Base-by-base conservation (phyloP, 2,797 vertebrate genomes). In the Arrhamphus sclerolepis region DNA sequence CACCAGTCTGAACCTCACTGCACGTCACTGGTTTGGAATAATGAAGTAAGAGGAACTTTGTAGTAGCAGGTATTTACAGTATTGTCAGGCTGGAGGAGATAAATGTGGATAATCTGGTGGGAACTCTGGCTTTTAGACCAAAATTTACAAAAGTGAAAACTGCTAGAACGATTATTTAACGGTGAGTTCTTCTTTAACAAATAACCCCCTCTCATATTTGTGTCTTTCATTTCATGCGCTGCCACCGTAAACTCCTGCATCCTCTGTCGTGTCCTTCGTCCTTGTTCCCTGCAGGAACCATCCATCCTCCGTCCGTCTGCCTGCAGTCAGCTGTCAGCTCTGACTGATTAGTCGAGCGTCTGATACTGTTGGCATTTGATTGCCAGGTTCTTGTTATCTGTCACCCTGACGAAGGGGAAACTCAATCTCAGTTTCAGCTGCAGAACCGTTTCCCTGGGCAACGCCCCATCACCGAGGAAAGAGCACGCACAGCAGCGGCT, bases 311-410 rank as follows among this genome's bases (percentile, higher is more conserved):
- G 16, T 2, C 7, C 2, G 31, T 57, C 31, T 3, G 58, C 59
- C 50, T 21, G 52, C 62, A 19, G 47, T 38, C 10, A 6, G 22
- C 80, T 66, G 80, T 70, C 70, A 52, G 44, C 20, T 2, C 62
- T 84, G 86, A 89, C 64, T 60, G 84, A 82, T 34, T 84, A 70
- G 43, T 8, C 8, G 5, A 20, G 41, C 5, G 54, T 64, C 68
- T 72, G 71, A 84, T 72, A 48, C 62, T 53, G 83, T 76, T 70
- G 46, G 42, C 29, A 38, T 71, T 67, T 83, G 83, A 89, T 78
- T 76, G 73, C 66, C 51, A 17, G 59, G 62, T 65, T 81, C 82
- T 82, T 81, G 83, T 89, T 81, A 82, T 82, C 79, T 78, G 81
- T 88, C 83, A 83, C 28, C 38, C 34, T 3, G n/a, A 60, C 6